Evolutionary conservation across 2,888 invertebrate species (phyloP).

Genomic region (Microctonus aethiopoides): DNA sequence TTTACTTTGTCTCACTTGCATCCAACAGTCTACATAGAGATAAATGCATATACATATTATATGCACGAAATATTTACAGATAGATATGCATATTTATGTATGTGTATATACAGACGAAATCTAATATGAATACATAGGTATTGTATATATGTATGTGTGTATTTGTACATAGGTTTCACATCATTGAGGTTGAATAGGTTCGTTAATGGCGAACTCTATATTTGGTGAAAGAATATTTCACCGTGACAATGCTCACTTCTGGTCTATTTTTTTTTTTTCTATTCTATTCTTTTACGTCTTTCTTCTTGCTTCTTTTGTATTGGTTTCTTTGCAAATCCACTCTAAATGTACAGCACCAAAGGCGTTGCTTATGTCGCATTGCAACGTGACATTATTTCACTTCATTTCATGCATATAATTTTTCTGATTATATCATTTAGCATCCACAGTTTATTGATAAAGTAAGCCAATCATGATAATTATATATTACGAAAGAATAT

Average conservation of each 20-base stretch:
- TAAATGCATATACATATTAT: neutral
- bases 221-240: constrained; percentile 15
- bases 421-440: neutral
- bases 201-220: constrained; percentile 34
- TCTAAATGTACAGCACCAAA: neutral
- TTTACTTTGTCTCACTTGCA: constrained; percentile 2
- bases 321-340: constrained; percentile 12
- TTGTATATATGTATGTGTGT: neutral
- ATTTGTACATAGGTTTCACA: constrained; percentile 17
- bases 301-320: constrained; percentile 17
- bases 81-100: neutral
- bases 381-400: neutral
- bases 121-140: neutral
- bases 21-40: neutral
- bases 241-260: constrained; percentile 34
- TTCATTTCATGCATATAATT: constrained; percentile 4
- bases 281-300: constrained; percentile 11
- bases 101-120: neutral
- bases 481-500: neutral
- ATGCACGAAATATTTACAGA: neutral
- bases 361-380: neutral
- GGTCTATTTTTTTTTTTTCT: constrained; percentile 12
- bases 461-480: neutral
- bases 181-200: constrained; percentile 39
- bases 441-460: neutral